A percentile compares a stretch with the other conserved stretches of the same genome.
These are phyloP conservation scores for Thaleichthys pacificus DNA, from an alignment of 2,797 vertebrate species.

Conservation along the genomic window DNA sequence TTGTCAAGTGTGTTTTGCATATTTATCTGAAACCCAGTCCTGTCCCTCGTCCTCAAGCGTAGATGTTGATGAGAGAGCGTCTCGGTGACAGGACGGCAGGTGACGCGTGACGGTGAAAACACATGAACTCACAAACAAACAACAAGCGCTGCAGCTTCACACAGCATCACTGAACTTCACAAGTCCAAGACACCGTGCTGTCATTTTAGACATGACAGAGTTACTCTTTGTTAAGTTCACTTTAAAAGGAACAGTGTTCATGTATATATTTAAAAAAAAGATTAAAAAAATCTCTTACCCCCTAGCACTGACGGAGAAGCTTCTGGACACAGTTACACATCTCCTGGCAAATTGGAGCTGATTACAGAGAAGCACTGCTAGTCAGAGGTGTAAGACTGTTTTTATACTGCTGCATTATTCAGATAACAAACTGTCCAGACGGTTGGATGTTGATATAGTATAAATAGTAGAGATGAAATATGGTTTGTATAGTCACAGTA, in stretches of 20 bases:
- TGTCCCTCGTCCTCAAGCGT: not conserved
- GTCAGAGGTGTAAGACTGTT: not conserved
- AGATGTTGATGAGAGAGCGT: not conserved
- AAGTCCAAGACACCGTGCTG: not conserved
- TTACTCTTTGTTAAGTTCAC: not conserved
- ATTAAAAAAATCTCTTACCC: not conserved
- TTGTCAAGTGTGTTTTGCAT: not conserved
- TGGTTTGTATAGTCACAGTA: constrained; percentile 17
- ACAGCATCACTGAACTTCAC: not conserved
- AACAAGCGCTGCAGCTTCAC: not conserved
- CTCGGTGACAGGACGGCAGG: not conserved
- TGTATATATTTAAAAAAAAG: not conserved
- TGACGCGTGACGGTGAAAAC: not conserved
- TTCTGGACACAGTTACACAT: not conserved
- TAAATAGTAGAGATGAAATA: constrained; percentile 35
- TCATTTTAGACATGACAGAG: constrained; percentile 3
- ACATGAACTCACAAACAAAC: not conserved
- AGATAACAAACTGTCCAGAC: not conserved
- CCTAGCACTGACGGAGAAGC: not conserved
- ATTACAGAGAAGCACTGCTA: not conserved
- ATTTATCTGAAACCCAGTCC: not conserved
- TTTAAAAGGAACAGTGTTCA: not conserved
- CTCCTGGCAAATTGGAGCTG: not conserved
- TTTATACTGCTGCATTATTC: not conserved
- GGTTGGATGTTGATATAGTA: not conserved